Evolutionary conservation across 2,888 invertebrate genomes (phyloP), one percentile per base, ranked within the genome.

Genomic region (Pristionchus entomophagus): DNA sequence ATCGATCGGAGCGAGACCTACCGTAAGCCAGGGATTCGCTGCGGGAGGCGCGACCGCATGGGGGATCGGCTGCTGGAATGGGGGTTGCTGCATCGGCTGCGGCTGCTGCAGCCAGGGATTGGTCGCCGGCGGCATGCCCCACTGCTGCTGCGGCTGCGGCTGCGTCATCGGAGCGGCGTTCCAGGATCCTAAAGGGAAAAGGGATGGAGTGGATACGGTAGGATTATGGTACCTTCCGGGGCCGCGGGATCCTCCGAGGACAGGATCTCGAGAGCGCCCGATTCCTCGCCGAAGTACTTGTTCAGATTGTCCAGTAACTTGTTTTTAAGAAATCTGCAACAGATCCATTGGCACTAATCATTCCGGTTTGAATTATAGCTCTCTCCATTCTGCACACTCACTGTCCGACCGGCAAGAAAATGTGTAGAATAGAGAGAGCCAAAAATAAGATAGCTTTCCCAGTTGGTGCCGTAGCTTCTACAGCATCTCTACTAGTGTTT

Each of bases 221-320:
- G 38, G 26, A 26, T 29, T 38, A n/a, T 45, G 5, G 73, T 29
- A 83, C 83, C 83, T 59, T 83, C 83, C 1, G 62, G 59, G 0
- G 19, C 19, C 8, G 62, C 29, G 10, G 62, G 59, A 12, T 59
- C 59, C 17, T 84, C 73, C n/a, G 81, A 86, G 26, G 86, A 86
- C 14, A 88, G 69, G 53, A 88, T 87, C 85, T 88, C 88, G 65
- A 88, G 32, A 17, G 83, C 49, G 17, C 87, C 88, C 8, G 86
- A 84, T 56, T 85, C 85, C 19, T 86, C 84, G 8, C 86, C 87
- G 45, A 88, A 89, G 38, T 87, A 89, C 65, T 87, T 89, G 32
- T 89, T 89, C 78, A 89, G 49, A 77, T 89, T 89, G 49, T 88
- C 87, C 38, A 89, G 78, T 38, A 89, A 81, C 32, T 84, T 84